Base-by-base conservation (phyloP, 1,140 invertebrate species). In the Pseudomyrmex dendroicus region DNA sequence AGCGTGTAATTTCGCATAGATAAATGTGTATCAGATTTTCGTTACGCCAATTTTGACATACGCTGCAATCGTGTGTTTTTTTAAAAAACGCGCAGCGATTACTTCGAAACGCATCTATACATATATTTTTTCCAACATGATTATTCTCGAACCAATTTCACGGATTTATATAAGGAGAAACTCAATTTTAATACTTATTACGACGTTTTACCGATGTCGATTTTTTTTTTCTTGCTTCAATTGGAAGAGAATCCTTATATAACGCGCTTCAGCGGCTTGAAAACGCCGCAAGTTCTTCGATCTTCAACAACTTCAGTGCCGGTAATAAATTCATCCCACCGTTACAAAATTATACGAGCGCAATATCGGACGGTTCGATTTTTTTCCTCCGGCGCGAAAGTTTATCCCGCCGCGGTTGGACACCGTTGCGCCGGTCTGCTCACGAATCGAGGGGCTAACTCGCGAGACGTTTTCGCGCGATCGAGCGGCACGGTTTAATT, bases 401-500 rank as follows among this genome's bases (percentile, higher is more conserved):
- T 83, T 67, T 2, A 44, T 35, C 25, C 17, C 17, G 52, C 17
- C 54, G 50, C 22, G 13, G 12, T 63, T 74, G 56, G 15, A 12
- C 59, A 12, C 59, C 20, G 20, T 10, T 20, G 44, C 22, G 1
- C 12, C 20, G 15, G 17, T 35, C 35, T 7, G 35, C 35, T 35
- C 25, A 20, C 20, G 10, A 72, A 12, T 44, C 25, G 8, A 13
- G 17, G 9, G 50, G 9, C 35, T 70, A 72, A 84, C 64, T 86
- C 63, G 50, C 57, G 35, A 35, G 35, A 35, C 35, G 70, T 74
- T 86, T 84, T 70, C 57, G 50, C 52, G 62, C 74, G 22, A 74
- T 85, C 46, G 84, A 73, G 63, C 44, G 13, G 13, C 9, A 68
- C 15, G 70, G 59, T 86, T 87, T 84, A 85, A 87, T 87, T 87